Conservation (phyloP, 1,140 invertebrate species). For the Bombus huntii region DNA sequence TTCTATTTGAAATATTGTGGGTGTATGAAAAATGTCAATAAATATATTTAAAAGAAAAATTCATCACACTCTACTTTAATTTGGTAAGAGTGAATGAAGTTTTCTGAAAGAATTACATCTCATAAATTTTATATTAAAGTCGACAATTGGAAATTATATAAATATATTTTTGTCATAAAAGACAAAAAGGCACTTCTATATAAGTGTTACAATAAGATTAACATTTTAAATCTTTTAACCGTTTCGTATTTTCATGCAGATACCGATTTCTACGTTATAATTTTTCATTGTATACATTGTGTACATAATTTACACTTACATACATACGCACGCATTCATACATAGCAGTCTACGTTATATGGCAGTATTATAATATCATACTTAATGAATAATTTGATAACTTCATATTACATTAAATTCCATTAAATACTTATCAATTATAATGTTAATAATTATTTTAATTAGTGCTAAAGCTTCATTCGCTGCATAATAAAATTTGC, state of each 20-base stretch:
- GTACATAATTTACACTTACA: slow-evolving; percentile 44
- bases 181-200: slow-evolving; percentile 60
- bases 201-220: slow-evolving; percentile 45
- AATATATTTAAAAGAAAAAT: slow-evolving; percentile 15
- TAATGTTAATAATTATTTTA: slow-evolving; percentile 47
- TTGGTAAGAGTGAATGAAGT: neutral
- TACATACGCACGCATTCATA: slow-evolving; percentile 16
- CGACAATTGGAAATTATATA: slow-evolving; percentile 40
- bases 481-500: slow-evolving; percentile 27
- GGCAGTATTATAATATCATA: slow-evolving; percentile 71
- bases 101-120: neutral
- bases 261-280: slow-evolving; percentile 25
- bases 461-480: slow-evolving; percentile 38
- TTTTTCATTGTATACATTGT: slow-evolving; percentile 33
- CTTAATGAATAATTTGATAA: slow-evolving; percentile 66
- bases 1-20: slow-evolving; percentile 6
- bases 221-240: slow-evolving; percentile 14
- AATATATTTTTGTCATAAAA: slow-evolving; percentile 41
- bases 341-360: slow-evolving; percentile 72
- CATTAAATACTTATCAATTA: slow-evolving; percentile 60
- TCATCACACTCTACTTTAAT: neutral
- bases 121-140: slow-evolving; percentile 25
- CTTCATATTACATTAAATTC: slow-evolving; percentile 58
- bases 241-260: slow-evolving; percentile 14
- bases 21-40: slow-evolving; percentile 24